A percentile compares a stretch with the other conserved stretches of the same genome.
phyloP scores from a whole-genome alignment of 2,797 vertebrate species.

The Sarcophilus harrisii region DNA sequence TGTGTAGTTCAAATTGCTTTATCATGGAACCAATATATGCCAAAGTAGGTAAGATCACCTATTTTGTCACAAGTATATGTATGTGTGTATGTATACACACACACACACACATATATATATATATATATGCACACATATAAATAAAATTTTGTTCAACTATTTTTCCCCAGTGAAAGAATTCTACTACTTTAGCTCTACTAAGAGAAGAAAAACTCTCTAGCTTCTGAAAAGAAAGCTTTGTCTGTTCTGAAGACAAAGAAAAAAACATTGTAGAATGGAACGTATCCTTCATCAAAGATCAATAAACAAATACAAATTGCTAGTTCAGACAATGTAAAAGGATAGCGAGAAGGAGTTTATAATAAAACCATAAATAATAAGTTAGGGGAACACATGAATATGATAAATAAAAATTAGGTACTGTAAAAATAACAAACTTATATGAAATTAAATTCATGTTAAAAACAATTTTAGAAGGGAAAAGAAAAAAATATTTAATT shows the following conservation, averaged over 20 bases:
- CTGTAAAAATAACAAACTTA: conserved; percentile 56
- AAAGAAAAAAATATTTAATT: conserved; percentile 73
- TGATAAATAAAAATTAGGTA: conserved; percentile 58
- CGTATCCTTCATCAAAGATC: neutral
- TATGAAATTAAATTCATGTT: conserved; percentile 71
- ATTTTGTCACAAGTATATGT: no score
- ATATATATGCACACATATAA: no score
- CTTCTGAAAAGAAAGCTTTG: neutral
- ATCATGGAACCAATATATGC: neutral
- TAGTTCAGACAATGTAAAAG: conserved; percentile 26
- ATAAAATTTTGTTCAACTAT: neutral
- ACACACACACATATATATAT: no score
- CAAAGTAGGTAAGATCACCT: neutral
- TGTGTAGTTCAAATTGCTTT: neutral
- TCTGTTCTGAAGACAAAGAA: neutral
- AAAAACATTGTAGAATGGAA: neutral
- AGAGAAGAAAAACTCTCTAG: neutral
- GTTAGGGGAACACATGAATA: conserved; percentile 58
- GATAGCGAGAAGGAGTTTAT: neutral
- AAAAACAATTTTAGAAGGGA: conserved; percentile 51
- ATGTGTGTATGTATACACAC: no score
- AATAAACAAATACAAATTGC: conserved; percentile 60
- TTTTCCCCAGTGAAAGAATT: neutral
- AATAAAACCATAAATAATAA: conserved; percentile 58
- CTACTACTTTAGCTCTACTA: neutral